Evolutionary conservation across 2,888 invertebrate genomes (phyloP).

Genomic region (Tachystola acroxantha): DNA sequence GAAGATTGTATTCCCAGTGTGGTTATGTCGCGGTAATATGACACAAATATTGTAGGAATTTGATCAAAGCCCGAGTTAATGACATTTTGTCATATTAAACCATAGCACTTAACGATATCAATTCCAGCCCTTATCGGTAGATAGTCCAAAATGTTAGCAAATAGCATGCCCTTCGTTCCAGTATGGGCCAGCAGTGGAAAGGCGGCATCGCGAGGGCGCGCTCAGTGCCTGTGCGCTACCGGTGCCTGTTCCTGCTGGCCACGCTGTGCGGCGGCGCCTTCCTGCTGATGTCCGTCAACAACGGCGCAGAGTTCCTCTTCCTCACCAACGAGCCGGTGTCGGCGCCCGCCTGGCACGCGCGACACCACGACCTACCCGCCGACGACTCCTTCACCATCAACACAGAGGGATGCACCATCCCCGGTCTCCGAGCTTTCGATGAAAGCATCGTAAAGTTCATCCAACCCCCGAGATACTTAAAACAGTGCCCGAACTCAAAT

Average conservation of each 20-base stretch:
- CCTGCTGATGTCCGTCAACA: slow-evolving; percentile 49
- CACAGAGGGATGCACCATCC: slow-evolving; percentile 83
- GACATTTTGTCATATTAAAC: no score
- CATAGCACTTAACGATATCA: no score
- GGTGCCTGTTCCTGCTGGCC: slow-evolving; percentile 52
- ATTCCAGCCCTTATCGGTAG: no score
- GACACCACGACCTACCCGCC: slow-evolving; percentile 20
- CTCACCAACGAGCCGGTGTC: slow-evolving; percentile 30
- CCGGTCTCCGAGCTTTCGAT: slow-evolving; percentile 80
- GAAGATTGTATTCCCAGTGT: no score
- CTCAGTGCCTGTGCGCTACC: slow-evolving; percentile 39
- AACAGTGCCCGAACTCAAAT: slow-evolving; percentile 70
- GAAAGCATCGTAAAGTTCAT: slow-evolving; percentile 73
- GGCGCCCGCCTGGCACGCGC: slow-evolving; percentile 16
- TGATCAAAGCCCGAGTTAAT: no score
- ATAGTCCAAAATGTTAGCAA: no score
- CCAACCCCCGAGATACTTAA: slow-evolving; percentile 57
- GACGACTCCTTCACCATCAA: slow-evolving; percentile 70
- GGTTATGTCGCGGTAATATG: no score
- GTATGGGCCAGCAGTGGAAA: slow-evolving; percentile 45
- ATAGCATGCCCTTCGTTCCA: slow-evolving; percentile 41
- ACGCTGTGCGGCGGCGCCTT: slow-evolving; percentile 52
- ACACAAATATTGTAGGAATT: no score
- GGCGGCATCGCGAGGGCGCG: slow-evolving; percentile 22
- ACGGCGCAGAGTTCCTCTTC: slow-evolving; percentile 41